Evolutionary conservation across 1,140 invertebrate species (phyloP).

Genomic region (Diabrotica undecimpunctata): DNA sequence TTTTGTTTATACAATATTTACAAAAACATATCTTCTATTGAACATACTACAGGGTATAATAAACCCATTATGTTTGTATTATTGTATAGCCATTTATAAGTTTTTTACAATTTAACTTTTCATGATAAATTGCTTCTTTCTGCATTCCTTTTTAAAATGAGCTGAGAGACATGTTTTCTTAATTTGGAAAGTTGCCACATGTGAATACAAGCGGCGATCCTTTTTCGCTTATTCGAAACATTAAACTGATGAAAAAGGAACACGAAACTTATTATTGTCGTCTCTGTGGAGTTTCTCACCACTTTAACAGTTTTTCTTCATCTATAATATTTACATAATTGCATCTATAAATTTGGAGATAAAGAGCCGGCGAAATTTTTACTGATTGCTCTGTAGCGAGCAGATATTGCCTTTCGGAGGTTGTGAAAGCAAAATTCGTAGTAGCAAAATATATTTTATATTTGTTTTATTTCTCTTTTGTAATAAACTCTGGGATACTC

Average conservation of each 20-base stretch:
- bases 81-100: no score
- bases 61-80: no score
- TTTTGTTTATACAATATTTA: no score
- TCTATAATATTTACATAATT: constrained; percentile 10
- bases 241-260: constrained; percentile 5
- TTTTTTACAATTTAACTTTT: no score
- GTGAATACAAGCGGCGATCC: not conserved
- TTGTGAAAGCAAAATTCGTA: no score
- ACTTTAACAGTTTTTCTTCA: constrained; percentile 4
- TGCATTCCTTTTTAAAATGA: not conserved
- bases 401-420: no score
- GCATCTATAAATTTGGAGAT: not conserved
- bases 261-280: constrained; percentile 5
- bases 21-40: no score
- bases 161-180: constrained; percentile 5
- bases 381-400: not conserved
- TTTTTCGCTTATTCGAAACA: constrained; percentile 11
- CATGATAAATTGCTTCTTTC: no score
- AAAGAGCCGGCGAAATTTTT: constrained; percentile 3
- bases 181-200: constrained; percentile 17
- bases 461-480: no score
- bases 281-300: constrained; percentile 9
- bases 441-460: no score
- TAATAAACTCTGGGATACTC: no score
- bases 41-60: no score